phyloP scores from a whole-genome alignment of 2,888 invertebrate genomes.

The Tethea ocularis region DNA sequence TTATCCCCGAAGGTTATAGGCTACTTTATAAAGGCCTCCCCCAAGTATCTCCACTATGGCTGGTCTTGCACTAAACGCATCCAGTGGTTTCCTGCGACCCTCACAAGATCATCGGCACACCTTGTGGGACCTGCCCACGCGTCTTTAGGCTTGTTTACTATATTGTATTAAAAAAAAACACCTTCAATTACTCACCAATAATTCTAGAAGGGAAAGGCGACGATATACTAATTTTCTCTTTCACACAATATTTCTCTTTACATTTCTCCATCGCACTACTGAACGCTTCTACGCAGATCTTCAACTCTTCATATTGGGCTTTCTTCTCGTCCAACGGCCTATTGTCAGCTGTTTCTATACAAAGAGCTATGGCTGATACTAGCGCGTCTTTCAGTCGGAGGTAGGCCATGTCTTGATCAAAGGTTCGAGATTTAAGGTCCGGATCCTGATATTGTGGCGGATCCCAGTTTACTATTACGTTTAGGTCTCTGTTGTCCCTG shows the following conservation, averaged over 20 bases:
- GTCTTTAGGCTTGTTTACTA: no score
- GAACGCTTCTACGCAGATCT: constrained; percentile 58
- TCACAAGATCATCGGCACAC: no score
- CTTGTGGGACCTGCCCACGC: no score
- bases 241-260: constrained; percentile 47
- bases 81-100: no score
- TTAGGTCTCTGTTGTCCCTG: constrained; percentile 91
- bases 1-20: no score
- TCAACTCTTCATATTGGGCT: constrained; percentile 53
- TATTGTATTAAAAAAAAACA: no score
- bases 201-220: constrained; percentile 70
- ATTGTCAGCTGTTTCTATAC: constrained; percentile 61
- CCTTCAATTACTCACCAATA: constrained; percentile 55
- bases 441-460: constrained; percentile 76
- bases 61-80: no score
- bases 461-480: constrained; percentile 88
- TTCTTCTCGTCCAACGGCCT: constrained; percentile 47
- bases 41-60: no score
- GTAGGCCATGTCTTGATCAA: constrained; percentile 66
- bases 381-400: constrained; percentile 67
- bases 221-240: constrained; percentile 55
- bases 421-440: constrained; percentile 56
- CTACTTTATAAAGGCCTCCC: no score
- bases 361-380: constrained; percentile 61
- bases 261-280: constrained; percentile 61